Conservation (phyloP, 1,140 invertebrate species). For the Papilio xuthus region DNA sequence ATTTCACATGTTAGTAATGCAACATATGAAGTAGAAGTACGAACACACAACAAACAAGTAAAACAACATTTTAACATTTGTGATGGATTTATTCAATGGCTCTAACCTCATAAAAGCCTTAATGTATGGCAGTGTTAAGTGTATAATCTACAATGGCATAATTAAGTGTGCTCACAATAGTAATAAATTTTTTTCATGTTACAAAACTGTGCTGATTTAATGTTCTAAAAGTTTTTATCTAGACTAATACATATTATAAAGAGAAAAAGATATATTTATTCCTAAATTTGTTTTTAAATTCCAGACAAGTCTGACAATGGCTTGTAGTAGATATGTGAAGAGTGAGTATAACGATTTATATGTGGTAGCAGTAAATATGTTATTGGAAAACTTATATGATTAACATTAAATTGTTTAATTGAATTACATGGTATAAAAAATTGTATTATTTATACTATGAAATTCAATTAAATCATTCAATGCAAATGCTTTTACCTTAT, state of each 20-base stretch:
- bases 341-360: background rate
- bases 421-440: conserved; percentile 3
- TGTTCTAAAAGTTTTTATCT: too few species aligned
- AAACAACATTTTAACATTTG: conserved; percentile 49
- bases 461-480: background rate
- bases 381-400: background rate
- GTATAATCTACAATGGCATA: background rate
- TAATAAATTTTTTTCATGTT: too few species aligned
- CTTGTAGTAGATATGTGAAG: background rate
- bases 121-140: conserved; percentile 15
- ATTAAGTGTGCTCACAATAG: background rate
- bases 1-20: conserved; percentile 46
- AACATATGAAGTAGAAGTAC: conserved; percentile 51
- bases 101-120: conserved; percentile 39
- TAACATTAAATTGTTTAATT: too few species aligned
- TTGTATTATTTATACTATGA: background rate
- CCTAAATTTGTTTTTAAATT: background rate
- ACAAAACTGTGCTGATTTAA: too few species aligned
- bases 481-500: background rate
- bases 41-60: conserved; percentile 46
- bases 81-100: conserved; percentile 55
- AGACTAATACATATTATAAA: too few species aligned
- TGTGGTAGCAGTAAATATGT: background rate
- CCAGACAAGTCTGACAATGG: too few species aligned
- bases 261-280: too few species aligned